Percentiles rank a stretch among this genome's conserved stretches.
Evolutionary conservation across 2,113 vertebrate genomes (phyloP).

Genomic region (Petromus typicus): DNA sequence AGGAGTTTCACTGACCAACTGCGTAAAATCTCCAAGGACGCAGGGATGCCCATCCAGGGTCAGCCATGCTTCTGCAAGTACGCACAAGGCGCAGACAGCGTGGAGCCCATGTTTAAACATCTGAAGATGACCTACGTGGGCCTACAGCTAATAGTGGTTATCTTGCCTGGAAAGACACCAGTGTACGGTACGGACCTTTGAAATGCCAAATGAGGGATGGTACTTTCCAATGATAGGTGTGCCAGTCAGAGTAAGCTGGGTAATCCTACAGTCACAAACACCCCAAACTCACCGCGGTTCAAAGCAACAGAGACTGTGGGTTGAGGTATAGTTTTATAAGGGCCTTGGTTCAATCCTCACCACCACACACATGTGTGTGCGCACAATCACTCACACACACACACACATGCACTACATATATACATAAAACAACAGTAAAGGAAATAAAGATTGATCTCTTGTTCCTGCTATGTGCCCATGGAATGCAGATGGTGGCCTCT

Average conservation of each 20-base stretch:
- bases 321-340: background rate
- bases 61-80: constrained; percentile 99
- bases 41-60: constrained; percentile 99
- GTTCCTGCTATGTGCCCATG: background rate
- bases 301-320: background rate
- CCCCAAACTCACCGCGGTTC: background rate
- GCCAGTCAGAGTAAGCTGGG: background rate
- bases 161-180: constrained; percentile 97
- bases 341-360: background rate
- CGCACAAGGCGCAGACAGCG: constrained; percentile 97
- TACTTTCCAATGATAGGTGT: background rate
- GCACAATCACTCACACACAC: background rate
- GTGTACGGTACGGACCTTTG: constrained; percentile 94
- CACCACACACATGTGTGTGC: background rate
- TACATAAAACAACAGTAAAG: background rate
- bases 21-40: constrained; percentile 99
- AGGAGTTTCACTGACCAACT: constrained; percentile 99
- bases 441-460: background rate
- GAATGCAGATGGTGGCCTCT: background rate
- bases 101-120: constrained; percentile 99
- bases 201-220: constrained; percentile 36
- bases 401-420: background rate
- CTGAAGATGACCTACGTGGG: constrained; percentile 99
- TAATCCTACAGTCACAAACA: background rate
- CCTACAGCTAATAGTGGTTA: constrained; percentile 98